Evolutionary conservation across 2,888 invertebrate species (phyloP).

Genomic region (Deilephila porcellus): DNA sequence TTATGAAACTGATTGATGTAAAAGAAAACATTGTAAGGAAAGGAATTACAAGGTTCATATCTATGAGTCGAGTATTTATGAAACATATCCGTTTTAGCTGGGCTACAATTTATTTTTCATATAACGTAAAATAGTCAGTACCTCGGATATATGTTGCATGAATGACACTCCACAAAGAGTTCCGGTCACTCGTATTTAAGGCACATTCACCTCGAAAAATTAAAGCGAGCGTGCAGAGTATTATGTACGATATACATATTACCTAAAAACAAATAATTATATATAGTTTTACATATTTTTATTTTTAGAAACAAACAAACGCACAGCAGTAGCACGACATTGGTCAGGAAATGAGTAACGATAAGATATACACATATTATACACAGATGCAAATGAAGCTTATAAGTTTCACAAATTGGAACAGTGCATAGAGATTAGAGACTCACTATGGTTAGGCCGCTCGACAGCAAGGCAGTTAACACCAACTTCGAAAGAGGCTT

Average conservation of each 20-base stretch:
- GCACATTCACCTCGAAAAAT: constrained; percentile 53
- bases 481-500: constrained; percentile 52
- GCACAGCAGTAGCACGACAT: neutral
- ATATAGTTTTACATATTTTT: neutral
- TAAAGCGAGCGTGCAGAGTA: constrained; percentile 53
- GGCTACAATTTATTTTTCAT: neutral
- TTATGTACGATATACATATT: constrained; percentile 42
- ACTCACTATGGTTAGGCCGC: constrained; percentile 64
- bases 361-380: neutral
- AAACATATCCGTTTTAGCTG: no score
- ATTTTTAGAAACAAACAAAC: neutral
- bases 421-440: constrained; percentile 37
- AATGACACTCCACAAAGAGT: constrained; percentile 50
- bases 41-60: neutral
- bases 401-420: neutral
- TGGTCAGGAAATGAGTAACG: neutral
- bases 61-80: no score
- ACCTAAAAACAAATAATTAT: neutral
- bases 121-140: constrained; percentile 41
- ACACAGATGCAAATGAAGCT: neutral
- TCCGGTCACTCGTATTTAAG: constrained; percentile 34
- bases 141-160: constrained; percentile 58
- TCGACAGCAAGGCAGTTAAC: constrained; percentile 53
- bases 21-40: neutral
- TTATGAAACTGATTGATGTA: neutral